Evolutionary conservation across 2,797 vertebrate genomes (phyloP).

Genomic region (Molossus molossus): DNA sequence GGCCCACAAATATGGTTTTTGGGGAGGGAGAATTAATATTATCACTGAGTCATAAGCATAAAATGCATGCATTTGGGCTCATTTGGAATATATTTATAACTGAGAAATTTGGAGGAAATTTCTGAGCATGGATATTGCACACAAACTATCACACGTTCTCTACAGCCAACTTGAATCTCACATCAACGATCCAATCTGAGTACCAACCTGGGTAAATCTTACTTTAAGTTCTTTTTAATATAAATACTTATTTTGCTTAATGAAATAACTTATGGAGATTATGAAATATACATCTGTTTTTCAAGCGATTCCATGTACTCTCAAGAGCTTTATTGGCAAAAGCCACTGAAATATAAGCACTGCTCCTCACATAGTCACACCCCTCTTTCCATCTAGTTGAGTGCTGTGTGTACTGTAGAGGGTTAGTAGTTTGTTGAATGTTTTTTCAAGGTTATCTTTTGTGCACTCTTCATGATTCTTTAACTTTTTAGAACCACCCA

Average conservation of each 20-base stretch:
- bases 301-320: background rate
- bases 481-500: background rate
- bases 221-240: conserved; percentile 41
- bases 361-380: background rate
- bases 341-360: background rate
- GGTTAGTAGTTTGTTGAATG: background rate
- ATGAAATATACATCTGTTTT: background rate
- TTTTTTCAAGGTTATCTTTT: conserved; percentile 19
- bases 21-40: background rate
- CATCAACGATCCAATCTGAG: background rate
- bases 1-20: background rate
- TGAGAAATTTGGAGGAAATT: conserved; percentile 63
- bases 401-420: background rate
- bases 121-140: conserved; percentile 16
- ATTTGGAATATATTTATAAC: conserved; percentile 52
- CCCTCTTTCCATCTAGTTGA: background rate
- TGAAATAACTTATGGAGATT: conserved; percentile 47
- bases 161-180: conserved; percentile 35
- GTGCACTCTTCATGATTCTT: background rate
- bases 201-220: background rate
- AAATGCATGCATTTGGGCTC: conserved; percentile 55
- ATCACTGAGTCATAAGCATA: conserved; percentile 34
- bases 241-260: conserved; percentile 50
- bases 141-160: background rate
- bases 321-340: background rate